Evolutionary conservation across 2,888 invertebrate genomes (phyloP).

Genomic region (Diloba caeruleocephala): DNA sequence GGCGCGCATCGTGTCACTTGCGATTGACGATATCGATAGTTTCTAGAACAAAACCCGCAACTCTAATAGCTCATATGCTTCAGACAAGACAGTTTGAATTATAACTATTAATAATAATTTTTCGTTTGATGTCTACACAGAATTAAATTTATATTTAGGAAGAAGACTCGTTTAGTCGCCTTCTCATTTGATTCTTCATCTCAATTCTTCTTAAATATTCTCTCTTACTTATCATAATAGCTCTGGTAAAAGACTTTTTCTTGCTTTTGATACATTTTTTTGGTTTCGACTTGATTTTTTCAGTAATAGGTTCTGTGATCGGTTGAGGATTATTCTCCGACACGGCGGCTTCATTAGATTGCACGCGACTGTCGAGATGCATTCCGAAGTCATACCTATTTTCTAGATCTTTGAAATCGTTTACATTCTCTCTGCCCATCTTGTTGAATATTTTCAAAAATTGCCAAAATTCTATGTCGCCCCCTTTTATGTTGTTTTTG

Average conservation of each 20-base stretch:
- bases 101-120: no score
- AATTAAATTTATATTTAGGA: neutral
- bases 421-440: constrained; percentile 73
- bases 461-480: constrained; percentile 81
- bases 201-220: constrained; percentile 59
- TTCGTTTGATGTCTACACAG: no score
- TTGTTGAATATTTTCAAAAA: constrained; percentile 81
- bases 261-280: neutral
- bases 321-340: neutral
- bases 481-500: constrained; percentile 73
- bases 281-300: neutral
- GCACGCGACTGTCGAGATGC: constrained; percentile 41
- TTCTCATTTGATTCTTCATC: constrained; percentile 52
- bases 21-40: no score
- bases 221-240: constrained; percentile 62
- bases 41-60: no score
- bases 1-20: no score
- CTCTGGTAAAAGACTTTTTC: constrained; percentile 36
- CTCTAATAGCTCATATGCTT: no score
- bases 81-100: no score
- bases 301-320: neutral
- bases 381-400: constrained; percentile 67
- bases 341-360: neutral
- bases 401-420: constrained; percentile 73
- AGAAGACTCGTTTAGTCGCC: constrained; percentile 14